phyloP scores from a whole-genome alignment of 1,140 invertebrate species.

The Aricia agestis region DNA sequence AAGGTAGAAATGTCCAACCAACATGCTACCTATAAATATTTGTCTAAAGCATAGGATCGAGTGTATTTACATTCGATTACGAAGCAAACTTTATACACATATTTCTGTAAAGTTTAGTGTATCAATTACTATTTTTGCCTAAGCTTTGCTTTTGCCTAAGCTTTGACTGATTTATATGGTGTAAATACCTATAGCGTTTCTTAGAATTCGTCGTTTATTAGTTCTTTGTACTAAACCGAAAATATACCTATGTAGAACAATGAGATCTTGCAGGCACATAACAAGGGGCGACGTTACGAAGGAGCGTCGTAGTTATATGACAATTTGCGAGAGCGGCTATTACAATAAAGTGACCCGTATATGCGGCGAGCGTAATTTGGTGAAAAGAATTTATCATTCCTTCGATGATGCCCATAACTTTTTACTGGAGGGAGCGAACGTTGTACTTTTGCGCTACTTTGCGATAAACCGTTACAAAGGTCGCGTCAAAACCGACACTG shows the following conservation, averaged over 20 bases:
- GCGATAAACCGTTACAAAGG: conserved; percentile 75
- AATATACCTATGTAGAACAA: background rate
- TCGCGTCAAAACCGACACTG: conserved; percentile 71
- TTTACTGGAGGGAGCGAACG: conserved; percentile 79
- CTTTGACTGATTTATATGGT: too few species aligned
- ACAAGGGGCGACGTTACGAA: conserved; percentile 56
- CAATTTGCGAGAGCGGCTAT: conserved; percentile 66
- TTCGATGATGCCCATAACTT: conserved; percentile 66
- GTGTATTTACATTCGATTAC: too few species aligned
- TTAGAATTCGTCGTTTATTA: too few species aligned
- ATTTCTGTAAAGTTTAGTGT: too few species aligned
- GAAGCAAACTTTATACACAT: too few species aligned
- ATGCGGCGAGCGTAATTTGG: conserved; percentile 53
- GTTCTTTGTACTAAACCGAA: background rate
- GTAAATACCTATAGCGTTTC: too few species aligned
- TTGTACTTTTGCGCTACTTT: conserved; percentile 78
- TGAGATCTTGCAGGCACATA: conserved; percentile 47
- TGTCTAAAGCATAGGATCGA: too few species aligned
- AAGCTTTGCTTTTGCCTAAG: too few species aligned
- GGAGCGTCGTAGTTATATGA: conserved; percentile 70
- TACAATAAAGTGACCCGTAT: conserved; percentile 69
- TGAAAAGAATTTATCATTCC: conserved; percentile 58
- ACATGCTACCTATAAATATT: too few species aligned
- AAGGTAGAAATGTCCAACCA: too few species aligned
- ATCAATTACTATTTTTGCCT: too few species aligned